Percentiles rank a stretch among this genome's conserved stretches.
These are phyloP conservation scores for Orthosia gothica DNA, from an alignment of 2,888 invertebrate species.

Conservation along the genomic window DNA sequence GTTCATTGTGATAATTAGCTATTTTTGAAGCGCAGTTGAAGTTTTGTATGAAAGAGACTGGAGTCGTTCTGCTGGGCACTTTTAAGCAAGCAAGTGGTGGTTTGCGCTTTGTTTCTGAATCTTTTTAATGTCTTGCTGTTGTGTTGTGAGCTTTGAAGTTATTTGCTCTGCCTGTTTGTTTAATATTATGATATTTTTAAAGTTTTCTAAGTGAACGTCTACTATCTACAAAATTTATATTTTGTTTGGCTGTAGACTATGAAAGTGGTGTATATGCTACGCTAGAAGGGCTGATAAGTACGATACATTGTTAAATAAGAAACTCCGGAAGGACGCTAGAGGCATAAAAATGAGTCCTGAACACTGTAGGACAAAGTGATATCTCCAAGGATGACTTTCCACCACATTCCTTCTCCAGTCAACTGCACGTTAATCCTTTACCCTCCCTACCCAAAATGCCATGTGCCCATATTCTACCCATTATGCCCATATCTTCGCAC, in stretches of 20 bases:
- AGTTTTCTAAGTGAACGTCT: not conserved
- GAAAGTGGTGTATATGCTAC: too few relatives aligned
- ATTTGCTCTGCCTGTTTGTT: conserved; percentile 11
- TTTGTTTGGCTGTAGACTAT: not conserved
- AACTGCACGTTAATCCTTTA: conserved; percentile 1
- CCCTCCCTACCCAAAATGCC: conserved; percentile 15
- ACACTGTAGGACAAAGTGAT: not conserved
- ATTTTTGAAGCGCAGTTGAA: conserved; percentile 50
- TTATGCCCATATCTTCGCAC: conserved; percentile 48
- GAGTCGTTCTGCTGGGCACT: conserved; percentile 40
- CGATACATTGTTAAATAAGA: too few relatives aligned
- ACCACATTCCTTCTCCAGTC: not conserved
- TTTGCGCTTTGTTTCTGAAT: conserved; percentile 30
- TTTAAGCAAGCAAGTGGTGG: conserved; percentile 42
- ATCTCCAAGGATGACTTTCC: not conserved
- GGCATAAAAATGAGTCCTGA: not conserved
- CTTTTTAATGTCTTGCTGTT: conserved; percentile 42
- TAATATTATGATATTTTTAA: not conserved
- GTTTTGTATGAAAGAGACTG: conserved; percentile 43
- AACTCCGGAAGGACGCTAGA: too few relatives aligned
- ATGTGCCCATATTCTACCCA: conserved; percentile 29
- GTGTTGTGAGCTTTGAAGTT: conserved; percentile 18
- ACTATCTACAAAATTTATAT: not conserved
- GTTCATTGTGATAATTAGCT: conserved; percentile 68
- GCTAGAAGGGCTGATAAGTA: not conserved